Base-by-base conservation (phyloP, 2,113 vertebrate genomes). In the Empidonax alnorum region DNA sequence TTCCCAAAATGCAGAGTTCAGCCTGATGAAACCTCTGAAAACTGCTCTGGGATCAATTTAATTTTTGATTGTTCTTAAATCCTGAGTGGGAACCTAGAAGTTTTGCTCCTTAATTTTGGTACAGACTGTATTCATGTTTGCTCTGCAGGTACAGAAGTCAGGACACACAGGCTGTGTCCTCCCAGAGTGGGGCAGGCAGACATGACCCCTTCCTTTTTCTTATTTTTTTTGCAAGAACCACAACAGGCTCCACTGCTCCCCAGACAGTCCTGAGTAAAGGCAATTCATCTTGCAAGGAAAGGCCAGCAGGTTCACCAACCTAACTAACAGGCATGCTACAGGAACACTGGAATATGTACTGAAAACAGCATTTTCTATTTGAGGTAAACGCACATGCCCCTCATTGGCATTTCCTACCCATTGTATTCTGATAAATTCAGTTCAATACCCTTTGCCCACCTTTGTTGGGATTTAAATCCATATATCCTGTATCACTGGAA, bases 281-380 rank as follows among this genome's bases (percentile, higher is more conserved):
- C 61, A 95, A 95, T 85, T 89, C 67, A 79, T 88, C 84, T 76
- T 85, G 58, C 25, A 55, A 76, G 72, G 19, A 65, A 80, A 80
- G 69, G 71, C 78, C 78, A 87, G 44, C 52, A 90, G 76, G 68
- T 72, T 96, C 74, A 68, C 28, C 0, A 0, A 78, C 80, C 83
- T 68, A 77, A 31, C 27, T 92, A 88, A 90, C 0, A 82, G 58
- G 50, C 59, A 28, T 73, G 61, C 30, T 71, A 58, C 41, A 84
- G 37, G 58, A 83, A 67, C 46, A 56, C 59, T 39, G 33, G 44
- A 84, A 86, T 42, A 59, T 8, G 3, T 77, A 69, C n/a, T 83
- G 25, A 78, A 8, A 10, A 33, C 25, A 66, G 19, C 12, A 7
- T 92, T 90, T 80, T 76, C 44, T 35, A 74, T 87, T 77, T 58